Evolutionary conservation across 1,140 invertebrate species (phyloP).

Genomic region (Ips typographus): DNA sequence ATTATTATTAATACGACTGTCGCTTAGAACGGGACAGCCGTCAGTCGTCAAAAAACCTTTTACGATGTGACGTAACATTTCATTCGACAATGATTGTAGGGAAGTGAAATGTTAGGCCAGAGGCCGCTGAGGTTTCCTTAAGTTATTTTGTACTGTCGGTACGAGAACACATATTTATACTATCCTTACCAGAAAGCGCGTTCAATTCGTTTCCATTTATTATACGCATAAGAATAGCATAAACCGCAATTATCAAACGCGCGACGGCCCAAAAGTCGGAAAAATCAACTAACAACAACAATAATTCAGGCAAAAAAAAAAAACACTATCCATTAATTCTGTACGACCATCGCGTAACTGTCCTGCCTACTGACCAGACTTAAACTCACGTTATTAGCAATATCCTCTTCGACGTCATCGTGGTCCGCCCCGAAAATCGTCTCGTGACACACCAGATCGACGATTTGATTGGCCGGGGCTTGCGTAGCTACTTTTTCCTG

Average conservation of each 20-base stretch:
- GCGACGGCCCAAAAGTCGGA: neutral
- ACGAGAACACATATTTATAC: slow-evolving; percentile 33
- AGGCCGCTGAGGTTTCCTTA: slow-evolving; percentile 13
- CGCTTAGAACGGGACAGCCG: no score
- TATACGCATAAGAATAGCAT: slow-evolving; percentile 15
- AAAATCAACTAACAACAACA: slow-evolving; percentile 3
- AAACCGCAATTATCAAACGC: slow-evolving; percentile 5
- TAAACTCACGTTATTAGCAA: no score
- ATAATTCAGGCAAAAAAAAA: neutral
- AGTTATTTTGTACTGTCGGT: slow-evolving; percentile 34
- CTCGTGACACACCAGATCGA: slow-evolving; percentile 25
- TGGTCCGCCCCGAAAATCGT: slow-evolving; percentile 12
- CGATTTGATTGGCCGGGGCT: neutral
- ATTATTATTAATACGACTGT: no score
- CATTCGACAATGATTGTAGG: neutral
- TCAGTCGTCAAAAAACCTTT: no score
- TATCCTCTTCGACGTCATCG: no score
- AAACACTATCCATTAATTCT: no score
- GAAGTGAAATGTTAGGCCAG: neutral
- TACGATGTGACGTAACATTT: no score
- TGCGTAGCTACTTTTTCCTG: slow-evolving; percentile 1
- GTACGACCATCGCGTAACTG: no score
- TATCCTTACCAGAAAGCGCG: slow-evolving; percentile 8
- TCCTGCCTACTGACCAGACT: no score
- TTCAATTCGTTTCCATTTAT: neutral